phyloP scores from a whole-genome alignment of 92 coral and sea anemone species.

The Blastomussa wellsi region DNA sequence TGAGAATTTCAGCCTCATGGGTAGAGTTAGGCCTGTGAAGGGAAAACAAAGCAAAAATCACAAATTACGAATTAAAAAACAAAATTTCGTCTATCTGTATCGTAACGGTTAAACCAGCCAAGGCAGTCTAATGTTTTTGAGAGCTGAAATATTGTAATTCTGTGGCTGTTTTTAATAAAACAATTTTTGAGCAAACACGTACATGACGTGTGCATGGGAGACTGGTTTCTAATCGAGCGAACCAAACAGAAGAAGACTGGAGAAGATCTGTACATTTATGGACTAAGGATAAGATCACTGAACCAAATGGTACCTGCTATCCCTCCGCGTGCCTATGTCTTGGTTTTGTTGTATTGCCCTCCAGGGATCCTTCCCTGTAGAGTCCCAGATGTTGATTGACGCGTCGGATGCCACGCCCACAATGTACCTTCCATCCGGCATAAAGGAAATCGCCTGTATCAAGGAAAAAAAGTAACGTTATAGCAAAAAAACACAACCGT shows the following conservation, averaged over 20 bases:
- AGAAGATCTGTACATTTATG: no score
- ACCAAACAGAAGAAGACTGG: no score
- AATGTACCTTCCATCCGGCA: constrained; percentile 68
- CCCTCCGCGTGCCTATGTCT: background rate
- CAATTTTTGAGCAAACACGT: no score
- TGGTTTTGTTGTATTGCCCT: background rate
- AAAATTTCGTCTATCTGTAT: background rate
- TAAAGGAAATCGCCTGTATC: constrained; percentile 59
- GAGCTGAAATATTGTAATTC: no score
- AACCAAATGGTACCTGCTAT: constrained; percentile 4
- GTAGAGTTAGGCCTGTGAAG: constrained; percentile 57
- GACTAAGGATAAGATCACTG: background rate
- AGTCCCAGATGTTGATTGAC: constrained; percentile 73
- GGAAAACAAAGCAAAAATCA: background rate
- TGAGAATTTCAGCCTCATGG: constrained; percentile 67
- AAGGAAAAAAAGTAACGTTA: background rate
- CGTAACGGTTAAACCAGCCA: background rate
- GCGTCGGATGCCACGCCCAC: constrained; percentile 71
- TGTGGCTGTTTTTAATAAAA: no score
- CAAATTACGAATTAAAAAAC: background rate
- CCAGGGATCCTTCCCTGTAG: constrained; percentile 25
- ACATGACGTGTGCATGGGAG: no score
- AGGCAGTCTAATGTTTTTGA: no score
- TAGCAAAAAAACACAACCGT: background rate
- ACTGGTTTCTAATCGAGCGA: no score